A percentile compares a stretch with the other conserved stretches of the same genome.
phyloP scores from a whole-genome alignment of 2,888 invertebrate genomes.

The Chymomyza caudatula region DNA sequence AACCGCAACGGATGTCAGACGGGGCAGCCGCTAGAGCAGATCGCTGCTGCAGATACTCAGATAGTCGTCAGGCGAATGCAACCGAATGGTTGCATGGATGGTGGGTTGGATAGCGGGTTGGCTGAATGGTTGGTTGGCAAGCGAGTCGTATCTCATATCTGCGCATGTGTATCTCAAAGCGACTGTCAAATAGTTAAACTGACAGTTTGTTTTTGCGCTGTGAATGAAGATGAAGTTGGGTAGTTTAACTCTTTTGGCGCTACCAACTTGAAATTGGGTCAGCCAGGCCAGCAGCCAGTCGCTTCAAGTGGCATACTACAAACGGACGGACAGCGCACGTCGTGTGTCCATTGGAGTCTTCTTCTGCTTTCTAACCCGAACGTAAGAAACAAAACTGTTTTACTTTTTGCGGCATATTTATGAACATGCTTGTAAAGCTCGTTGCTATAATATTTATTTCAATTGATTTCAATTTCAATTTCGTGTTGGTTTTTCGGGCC shows the following conservation, averaged over 20 bases:
- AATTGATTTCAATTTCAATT: slow-evolving; percentile 61
- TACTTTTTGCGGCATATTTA: slow-evolving; percentile 45
- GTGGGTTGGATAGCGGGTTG: background rate
- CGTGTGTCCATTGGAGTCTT: slow-evolving; percentile 13
- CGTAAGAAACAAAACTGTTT: slow-evolving; percentile 19
- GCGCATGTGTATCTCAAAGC: slow-evolving; percentile 64
- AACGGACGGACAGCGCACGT: slow-evolving; percentile 18
- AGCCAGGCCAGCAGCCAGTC: slow-evolving; percentile 46
- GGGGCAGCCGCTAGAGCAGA: slow-evolving; percentile 12
- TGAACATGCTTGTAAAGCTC: slow-evolving; percentile 30
- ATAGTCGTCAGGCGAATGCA: background rate
- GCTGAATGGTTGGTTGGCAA: slow-evolving; percentile 20
- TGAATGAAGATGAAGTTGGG: slow-evolving; percentile 27
- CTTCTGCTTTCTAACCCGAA: slow-evolving; percentile 66
- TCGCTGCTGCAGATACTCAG: slow-evolving; percentile 29
- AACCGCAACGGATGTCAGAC: background rate
- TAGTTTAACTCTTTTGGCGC: slow-evolving; percentile 11
- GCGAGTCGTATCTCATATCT: slow-evolving; percentile 64
- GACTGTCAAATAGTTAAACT: slow-evolving; percentile 71
- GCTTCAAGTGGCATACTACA: slow-evolving; percentile 27
- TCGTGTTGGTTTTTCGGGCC: slow-evolving; percentile 26
- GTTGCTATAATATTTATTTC: slow-evolving; percentile 58
- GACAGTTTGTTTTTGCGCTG: slow-evolving; percentile 60
- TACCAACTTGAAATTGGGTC: slow-evolving; percentile 57
- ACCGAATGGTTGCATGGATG: slow-evolving; percentile 1